Evolutionary conservation across 2,797 vertebrate species (phyloP).

Genomic region (Clarias platycephalus): DNA sequence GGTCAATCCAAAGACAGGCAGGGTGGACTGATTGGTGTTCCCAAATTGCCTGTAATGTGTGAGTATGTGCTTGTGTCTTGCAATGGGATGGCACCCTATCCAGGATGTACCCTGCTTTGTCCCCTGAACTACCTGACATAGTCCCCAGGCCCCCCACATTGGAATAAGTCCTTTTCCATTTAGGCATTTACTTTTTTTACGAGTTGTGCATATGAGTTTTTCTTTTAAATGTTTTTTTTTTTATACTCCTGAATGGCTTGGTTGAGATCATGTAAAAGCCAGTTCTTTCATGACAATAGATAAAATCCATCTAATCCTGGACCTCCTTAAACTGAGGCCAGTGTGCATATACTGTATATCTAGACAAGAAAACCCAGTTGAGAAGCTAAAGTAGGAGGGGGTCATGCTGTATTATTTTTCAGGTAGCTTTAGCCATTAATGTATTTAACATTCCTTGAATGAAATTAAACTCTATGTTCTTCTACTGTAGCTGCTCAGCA

Average conservation of each 20-base stretch:
- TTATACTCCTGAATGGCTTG: neutral
- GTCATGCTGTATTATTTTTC: slow-evolving; percentile 40
- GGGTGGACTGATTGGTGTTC: no score
- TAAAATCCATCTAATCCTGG: neutral
- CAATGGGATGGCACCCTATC: no score
- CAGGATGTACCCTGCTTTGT: no score
- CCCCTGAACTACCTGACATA: no score
- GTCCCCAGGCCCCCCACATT: neutral
- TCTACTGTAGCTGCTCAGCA: slow-evolving; percentile 37
- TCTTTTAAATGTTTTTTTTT: neutral
- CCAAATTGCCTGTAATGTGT: no score
- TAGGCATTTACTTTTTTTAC: neutral
- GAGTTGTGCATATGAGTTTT: neutral
- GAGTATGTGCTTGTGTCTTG: no score
- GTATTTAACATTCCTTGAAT: slow-evolving; percentile 37
- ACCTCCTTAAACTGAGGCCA: neutral
- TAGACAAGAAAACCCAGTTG: neutral
- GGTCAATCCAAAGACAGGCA: no score
- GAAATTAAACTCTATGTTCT: slow-evolving; percentile 31
- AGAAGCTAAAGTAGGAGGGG: neutral
- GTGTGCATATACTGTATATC: neutral
- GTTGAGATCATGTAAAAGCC: neutral
- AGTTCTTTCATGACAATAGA: neutral
- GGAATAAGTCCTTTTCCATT: neutral
- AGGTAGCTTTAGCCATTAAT: slow-evolving; percentile 38